Percentiles rank a stretch among this genome's conserved stretches.
Conservation (phyloP, 2,888 invertebrate species). For the Byasa hedistus region DNA sequence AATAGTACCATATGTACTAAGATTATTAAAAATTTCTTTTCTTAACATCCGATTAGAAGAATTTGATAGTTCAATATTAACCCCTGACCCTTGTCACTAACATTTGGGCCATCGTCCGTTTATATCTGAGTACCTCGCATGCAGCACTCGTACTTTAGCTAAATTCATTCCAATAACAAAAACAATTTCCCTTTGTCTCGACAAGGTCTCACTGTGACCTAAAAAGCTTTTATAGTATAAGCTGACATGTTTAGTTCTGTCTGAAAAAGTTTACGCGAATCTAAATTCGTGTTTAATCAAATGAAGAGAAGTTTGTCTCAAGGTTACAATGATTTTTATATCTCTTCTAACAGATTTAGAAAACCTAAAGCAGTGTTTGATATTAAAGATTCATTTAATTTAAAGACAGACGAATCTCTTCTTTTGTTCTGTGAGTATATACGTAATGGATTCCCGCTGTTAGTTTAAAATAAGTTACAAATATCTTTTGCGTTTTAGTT, state of each 20-base stretch:
- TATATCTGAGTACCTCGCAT: constrained; percentile 1
- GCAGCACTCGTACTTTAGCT: constrained; percentile 11
- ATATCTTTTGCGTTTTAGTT: too few relatives aligned
- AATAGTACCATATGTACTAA: too few relatives aligned
- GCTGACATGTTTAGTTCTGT: constrained; percentile 10
- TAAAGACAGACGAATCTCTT: too few relatives aligned
- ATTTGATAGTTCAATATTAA: too few relatives aligned
- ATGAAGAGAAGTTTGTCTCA: background rate
- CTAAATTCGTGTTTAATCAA: background rate
- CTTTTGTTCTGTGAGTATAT: too few relatives aligned
- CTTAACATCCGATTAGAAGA: too few relatives aligned
- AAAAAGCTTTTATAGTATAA: constrained; percentile 15
- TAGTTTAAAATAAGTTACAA: too few relatives aligned
- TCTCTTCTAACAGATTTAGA: too few relatives aligned
- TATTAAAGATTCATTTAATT: too few relatives aligned
- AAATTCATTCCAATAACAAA: constrained; percentile 21
- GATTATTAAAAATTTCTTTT: too few relatives aligned
- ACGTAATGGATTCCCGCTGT: too few relatives aligned
- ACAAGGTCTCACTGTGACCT: constrained; percentile 24
- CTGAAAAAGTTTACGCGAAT: constrained; percentile 10
- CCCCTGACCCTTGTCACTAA: background rate
- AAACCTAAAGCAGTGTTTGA: too few relatives aligned
- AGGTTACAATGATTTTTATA: background rate
- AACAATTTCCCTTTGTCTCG: constrained; percentile 18
- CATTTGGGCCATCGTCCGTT: constrained; percentile 4